Base-by-base conservation (phyloP, 2,888 invertebrate species). In the Pheosia gnoma region DNA sequence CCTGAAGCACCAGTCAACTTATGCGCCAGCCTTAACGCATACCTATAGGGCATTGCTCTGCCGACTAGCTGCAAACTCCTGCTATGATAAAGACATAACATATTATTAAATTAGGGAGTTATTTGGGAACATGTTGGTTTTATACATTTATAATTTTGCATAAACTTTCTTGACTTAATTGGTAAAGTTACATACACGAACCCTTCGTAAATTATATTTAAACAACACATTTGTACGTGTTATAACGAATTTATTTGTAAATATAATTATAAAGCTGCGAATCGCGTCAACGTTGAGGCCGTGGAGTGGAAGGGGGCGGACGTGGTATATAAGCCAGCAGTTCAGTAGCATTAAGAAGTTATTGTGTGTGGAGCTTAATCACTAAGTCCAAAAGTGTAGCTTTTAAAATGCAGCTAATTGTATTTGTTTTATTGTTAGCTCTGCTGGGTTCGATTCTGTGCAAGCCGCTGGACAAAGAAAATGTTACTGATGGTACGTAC, bases 381-480 rank as follows among this genome's bases (percentile, higher is more conserved):
- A 25, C 13, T 36, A 11, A 13, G 37, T 3, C 13, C 57, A n/a
- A 47, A 51, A 68, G 66, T 63, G 75, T 71, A 70, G 53, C 61
- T 36, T 8, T 53, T 43, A 71, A 65, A 66, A 82, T 82, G 82
- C 62, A 67, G 66, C 66, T 60, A 53, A 51, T 58, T 37, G 59
- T 71, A n/a, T 6, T 83, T 7, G 11, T 87, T 10, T 41, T 88
- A n/a, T 60, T 82, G 8, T 63, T 77, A 6, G 63, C 71, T 37
- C 59, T 79, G 51, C 59, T 78, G 3, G 73, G 79, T 66, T 72
- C 62, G 0, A 85, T 79, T 43, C 65, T 63, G 51, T 72, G 84
- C 57, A 75, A 80, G 45, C 87, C 90, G 3, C 58, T 87, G 64
- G 81, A 80, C 54, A 61, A 72, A 9, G 60, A 67, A 55, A 69